Evolutionary conservation across 1,140 invertebrate genomes (phyloP).

Genomic region (Manduca sexta): DNA sequence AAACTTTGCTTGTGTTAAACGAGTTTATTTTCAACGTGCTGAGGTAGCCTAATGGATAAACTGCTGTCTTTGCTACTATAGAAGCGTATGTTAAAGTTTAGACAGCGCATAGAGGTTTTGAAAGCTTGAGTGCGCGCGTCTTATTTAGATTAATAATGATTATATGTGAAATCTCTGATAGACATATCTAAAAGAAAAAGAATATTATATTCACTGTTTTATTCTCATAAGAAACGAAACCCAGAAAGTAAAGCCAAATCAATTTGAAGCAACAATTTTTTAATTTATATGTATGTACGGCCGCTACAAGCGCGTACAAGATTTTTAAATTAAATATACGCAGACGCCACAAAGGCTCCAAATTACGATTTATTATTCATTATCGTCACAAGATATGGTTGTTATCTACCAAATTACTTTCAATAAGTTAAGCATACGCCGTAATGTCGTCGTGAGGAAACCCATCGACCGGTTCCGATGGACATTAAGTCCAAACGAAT

Average conservation of each 20-base stretch:
- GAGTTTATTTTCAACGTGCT: too few relatives aligned
- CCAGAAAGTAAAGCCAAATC: too few relatives aligned
- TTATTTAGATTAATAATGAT: too few relatives aligned
- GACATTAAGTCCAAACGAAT: constrained; percentile 30
- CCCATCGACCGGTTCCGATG: constrained; percentile 24
- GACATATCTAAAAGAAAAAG: too few relatives aligned
- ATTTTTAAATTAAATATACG: constrained; percentile 28
- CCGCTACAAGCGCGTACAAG: constrained; percentile 20
- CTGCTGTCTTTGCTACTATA: too few relatives aligned
- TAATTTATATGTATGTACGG: constrained; percentile 35
- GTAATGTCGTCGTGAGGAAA: constrained; percentile 22
- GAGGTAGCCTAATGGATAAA: too few relatives aligned
- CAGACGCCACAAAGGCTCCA: constrained; percentile 1
- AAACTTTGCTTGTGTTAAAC: constrained; percentile 27
- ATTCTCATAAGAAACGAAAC: too few relatives aligned
- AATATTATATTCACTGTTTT: too few relatives aligned
- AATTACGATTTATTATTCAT: constrained; percentile 6
- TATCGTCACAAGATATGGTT: constrained; percentile 17
- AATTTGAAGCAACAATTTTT: constrained; percentile 24
- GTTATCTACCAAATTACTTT: constrained; percentile 34
- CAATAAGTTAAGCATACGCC: constrained; percentile 38
- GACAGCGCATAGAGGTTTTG: too few relatives aligned
- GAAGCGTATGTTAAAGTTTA: too few relatives aligned
- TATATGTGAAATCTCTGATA: too few relatives aligned
- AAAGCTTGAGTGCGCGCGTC: too few relatives aligned